phyloP scores from a whole-genome alignment of 2,888 invertebrate genomes.

The Erebia palarica region DNA sequence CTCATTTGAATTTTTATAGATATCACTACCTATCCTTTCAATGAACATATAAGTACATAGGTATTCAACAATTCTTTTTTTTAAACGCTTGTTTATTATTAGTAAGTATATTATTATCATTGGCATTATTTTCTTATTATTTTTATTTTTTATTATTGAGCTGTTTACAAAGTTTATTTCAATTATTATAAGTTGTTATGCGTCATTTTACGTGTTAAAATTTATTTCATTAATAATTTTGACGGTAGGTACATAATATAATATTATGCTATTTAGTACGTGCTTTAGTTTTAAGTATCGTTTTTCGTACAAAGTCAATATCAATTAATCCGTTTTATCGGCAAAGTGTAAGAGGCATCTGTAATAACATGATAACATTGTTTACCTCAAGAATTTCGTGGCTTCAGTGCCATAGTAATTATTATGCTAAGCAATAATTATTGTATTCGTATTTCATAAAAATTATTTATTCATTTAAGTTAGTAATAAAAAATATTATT shows the following conservation, averaged over 20 bases:
- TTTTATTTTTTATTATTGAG: background rate
- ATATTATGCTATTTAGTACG: constrained; percentile 13
- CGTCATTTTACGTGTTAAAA: background rate
- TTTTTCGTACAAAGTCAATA: constrained; percentile 4
- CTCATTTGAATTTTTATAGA: too few species aligned
- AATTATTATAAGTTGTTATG: background rate
- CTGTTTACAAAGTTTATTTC: background rate
- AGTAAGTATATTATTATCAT: background rate
- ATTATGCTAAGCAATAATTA: constrained; percentile 31
- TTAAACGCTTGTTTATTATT: background rate
- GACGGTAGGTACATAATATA: background rate
- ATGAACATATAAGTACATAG: too few species aligned
- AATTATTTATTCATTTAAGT: constrained; percentile 1
- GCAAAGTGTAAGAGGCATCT: background rate
- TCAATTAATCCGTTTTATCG: constrained; percentile 15
- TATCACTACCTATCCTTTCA: too few species aligned
- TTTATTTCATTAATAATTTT: background rate
- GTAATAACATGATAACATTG: constrained; percentile 24
- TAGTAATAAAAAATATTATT: constrained; percentile 1
- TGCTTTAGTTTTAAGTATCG: background rate
- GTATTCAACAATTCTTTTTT: background rate
- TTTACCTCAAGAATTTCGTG: constrained; percentile 33
- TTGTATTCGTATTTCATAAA: constrained; percentile 7
- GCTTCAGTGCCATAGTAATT: constrained; percentile 32
- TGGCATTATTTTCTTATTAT: background rate